These are phyloP conservation scores for Holotrichia oblita DNA, from an alignment of 1,140 invertebrate species.

Conservation along the genomic window DNA sequence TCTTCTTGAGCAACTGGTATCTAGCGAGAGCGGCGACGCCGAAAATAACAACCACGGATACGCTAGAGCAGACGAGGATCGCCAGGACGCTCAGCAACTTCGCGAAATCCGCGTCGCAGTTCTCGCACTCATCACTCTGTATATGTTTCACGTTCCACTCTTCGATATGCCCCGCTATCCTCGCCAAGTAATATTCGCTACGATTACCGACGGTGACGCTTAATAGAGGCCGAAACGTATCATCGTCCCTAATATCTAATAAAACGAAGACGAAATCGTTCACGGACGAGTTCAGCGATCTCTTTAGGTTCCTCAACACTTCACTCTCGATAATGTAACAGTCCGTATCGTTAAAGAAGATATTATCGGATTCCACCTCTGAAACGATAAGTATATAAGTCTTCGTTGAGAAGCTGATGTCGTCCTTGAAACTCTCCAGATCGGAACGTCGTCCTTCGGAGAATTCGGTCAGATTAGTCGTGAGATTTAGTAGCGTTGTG, in stretches of 20 bases:
- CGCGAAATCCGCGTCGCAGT: conserved; percentile 52
- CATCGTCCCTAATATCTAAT: conserved; percentile 47
- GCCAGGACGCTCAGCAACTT: conserved; percentile 51
- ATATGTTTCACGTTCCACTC: conserved; percentile 58
- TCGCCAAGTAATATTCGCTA: conserved; percentile 48
- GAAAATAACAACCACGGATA: conserved; percentile 54
- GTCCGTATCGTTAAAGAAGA: conserved; percentile 5
- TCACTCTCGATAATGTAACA: too few relatives aligned
- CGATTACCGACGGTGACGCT: conserved; percentile 47
- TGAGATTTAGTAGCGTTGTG: conserved; percentile 32
- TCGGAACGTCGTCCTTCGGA: conserved; percentile 3
- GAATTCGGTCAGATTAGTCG: conserved; percentile 17
- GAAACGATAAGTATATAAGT: conserved; percentile 39
- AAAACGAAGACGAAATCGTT: conserved; percentile 45
- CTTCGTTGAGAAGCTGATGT: conserved; percentile 35
- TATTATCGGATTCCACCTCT: neutral
- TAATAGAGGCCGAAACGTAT: conserved; percentile 47
- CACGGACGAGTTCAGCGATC: neutral
- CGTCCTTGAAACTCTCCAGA: conserved; percentile 23
- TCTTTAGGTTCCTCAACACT: neutral
- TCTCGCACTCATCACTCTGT: conserved; percentile 57
- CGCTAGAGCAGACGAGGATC: conserved; percentile 55
- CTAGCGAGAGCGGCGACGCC: conserved; percentile 56
- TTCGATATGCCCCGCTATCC: conserved; percentile 53
- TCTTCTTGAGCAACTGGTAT: conserved; percentile 71